Evolutionary conservation across 2,797 vertebrate genomes (phyloP), one percentile per base, ranked within the genome.

Genomic region (Graptemys geographica): DNA sequence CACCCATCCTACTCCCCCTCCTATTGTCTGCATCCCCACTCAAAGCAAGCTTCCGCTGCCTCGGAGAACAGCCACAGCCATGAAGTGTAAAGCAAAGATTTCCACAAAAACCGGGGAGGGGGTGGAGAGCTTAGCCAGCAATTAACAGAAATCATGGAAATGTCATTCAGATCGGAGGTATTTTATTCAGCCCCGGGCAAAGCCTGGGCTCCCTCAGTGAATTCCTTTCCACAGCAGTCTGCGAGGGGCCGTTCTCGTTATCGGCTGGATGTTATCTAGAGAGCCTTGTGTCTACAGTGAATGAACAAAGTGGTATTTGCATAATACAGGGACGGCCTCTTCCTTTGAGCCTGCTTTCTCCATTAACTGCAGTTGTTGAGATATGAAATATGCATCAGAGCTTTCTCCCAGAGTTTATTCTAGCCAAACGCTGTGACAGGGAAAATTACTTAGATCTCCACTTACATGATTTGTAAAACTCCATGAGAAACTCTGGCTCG

Each of bases 381-480:
- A 4, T 23, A 91, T 72, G 80, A 95, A 95, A 96, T 49, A 87
- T 7, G 57, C 65, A 94, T 53, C 80, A 93, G 78, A 56, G 92
- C 80, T 52, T 93, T 88, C 81, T 91, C 27, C 49, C 23, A 3
- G 78, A 69, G 89, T 11, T 86, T 59, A 28, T 90, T 92, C 93
- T 12, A 92, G 86, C 84, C 91, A 76, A 86, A 90, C 0, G 1
- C 81, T 15, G 37, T 82, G 92, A 94, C 96, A 94, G 89, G 94
- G 93, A 89, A 90, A 96, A 89, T 56, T 3, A 89, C 94, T 94
- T 84, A 84, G 81, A 79, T 92, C 87, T 87, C 44, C 90, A 44
- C 33, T 83, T 76, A 57, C 31, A 9, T 0, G 31, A 6, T 11
- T 65, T 84, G 27, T 72, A 88, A 88, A 83, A 90, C 86, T 57